Evolutionary conservation across 2,888 invertebrate genomes (phyloP).

Genomic region (Autographa pulchrina): DNA sequence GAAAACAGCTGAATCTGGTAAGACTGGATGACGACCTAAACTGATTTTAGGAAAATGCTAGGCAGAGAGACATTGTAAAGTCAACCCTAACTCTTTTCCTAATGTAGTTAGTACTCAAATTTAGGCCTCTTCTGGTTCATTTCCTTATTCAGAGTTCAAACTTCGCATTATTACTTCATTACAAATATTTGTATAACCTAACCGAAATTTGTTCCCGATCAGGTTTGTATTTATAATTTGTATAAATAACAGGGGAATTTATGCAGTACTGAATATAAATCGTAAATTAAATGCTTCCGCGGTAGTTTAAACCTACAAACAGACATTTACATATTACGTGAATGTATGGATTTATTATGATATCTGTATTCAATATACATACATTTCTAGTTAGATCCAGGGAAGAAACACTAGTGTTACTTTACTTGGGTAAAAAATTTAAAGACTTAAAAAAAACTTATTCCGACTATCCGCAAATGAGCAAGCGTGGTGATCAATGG

Average conservation of each 20-base stretch:
- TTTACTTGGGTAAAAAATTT: too few species aligned
- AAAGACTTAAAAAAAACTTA: too few species aligned
- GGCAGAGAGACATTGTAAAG: too few species aligned
- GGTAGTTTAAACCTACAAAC: background rate
- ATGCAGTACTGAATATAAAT: slow-evolving; percentile 2
- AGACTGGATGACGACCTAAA: too few species aligned
- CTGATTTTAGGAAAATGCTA: too few species aligned
- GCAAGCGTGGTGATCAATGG: too few species aligned
- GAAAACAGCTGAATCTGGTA: too few species aligned
- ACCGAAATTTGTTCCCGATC: slow-evolving; percentile 35
- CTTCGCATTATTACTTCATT: slow-evolving; percentile 20
- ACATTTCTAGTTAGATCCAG: too few species aligned
- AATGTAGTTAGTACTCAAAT: too few species aligned
- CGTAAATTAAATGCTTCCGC: slow-evolving; percentile 5
- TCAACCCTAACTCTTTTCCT: too few species aligned
- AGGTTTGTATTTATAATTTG: slow-evolving; percentile 15
- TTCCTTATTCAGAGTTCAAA: slow-evolving; percentile 18
- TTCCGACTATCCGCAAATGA: too few species aligned
- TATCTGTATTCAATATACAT: background rate
- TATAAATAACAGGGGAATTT: background rate
- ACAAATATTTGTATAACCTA: slow-evolving; percentile 33
- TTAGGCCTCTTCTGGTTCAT: background rate
- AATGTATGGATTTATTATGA: slow-evolving; percentile 6
- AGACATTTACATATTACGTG: background rate
- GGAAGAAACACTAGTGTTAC: too few species aligned